These are phyloP conservation scores for Sylvietta virens DNA, from an alignment of 2,113 vertebrate species.

Conservation along the genomic window DNA sequence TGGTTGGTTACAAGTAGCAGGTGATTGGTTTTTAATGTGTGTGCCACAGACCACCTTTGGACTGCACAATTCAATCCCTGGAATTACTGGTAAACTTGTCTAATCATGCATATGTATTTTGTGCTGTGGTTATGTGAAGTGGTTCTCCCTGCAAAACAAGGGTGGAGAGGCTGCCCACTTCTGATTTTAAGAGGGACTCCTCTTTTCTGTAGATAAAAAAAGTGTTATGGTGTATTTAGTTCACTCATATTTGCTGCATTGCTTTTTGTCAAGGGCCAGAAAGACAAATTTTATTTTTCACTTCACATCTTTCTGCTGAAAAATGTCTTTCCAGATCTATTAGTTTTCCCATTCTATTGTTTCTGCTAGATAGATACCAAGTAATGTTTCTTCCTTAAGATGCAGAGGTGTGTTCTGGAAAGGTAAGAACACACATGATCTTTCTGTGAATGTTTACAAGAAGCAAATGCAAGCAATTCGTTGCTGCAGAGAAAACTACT, in stretches of 20 bases:
- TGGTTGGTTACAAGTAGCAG: neutral
- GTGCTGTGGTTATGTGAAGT: neutral
- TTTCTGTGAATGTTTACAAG: neutral
- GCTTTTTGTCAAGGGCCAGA: neutral
- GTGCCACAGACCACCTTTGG: neutral
- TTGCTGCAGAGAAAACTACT: neutral
- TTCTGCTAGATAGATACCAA: neutral
- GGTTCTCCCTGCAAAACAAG: neutral
- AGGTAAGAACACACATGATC: neutral
- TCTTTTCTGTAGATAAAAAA: neutral
- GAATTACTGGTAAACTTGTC: neutral
- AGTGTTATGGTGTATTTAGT: fast-evolving
- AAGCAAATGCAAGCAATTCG: neutral
- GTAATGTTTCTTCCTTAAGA: neutral
- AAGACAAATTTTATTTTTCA: neutral
- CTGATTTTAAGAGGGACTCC: neutral
- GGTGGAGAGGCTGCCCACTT: neutral
- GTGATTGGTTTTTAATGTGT: neutral
- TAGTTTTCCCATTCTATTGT: neutral
- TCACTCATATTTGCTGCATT: neutral
- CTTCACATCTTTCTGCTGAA: neutral
- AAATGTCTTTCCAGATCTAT: neutral
- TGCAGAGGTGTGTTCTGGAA: neutral
- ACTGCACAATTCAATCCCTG: neutral
- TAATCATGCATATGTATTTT: neutral